Evolutionary conservation across 2,113 vertebrate genomes (phyloP).

Genomic region (Xiphophorus hellerii): DNA sequence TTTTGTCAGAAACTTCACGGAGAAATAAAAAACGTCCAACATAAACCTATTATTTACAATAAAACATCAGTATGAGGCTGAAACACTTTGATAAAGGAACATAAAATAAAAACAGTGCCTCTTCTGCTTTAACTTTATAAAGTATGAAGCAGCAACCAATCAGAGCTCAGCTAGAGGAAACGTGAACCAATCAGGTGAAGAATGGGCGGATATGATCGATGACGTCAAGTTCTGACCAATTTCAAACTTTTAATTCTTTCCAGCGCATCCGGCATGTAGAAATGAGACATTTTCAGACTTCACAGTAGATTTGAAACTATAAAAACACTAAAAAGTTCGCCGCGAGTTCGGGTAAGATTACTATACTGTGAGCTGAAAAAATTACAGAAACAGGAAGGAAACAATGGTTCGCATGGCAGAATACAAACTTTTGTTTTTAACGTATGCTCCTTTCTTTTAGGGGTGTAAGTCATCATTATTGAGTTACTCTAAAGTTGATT

Average conservation of each 20-base stretch:
- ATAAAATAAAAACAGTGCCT: neutral
- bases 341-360: neutral
- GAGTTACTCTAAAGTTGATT: too few relatives aligned
- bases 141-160: neutral
- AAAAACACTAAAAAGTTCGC: neutral
- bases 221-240: neutral
- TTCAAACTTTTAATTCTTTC: neutral
- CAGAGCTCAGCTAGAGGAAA: neutral
- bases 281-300: neutral
- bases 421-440: too few relatives aligned
- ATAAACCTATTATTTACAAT: conserved; percentile 22
- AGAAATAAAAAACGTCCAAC: conserved; percentile 1
- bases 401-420: too few relatives aligned
- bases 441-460: too few relatives aligned
- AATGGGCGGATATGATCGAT: neutral
- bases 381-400: neutral
- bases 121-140: too few relatives aligned
- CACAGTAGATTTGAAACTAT: neutral
- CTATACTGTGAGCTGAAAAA: neutral
- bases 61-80: conserved; percentile 1
- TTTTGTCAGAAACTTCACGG: conserved; percentile 14
- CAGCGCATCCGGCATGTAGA: neutral
- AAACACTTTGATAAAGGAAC: neutral
- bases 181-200: neutral
- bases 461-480: too few relatives aligned